A percentile compares a stretch with the other conserved stretches of the same genome.
These are phyloP conservation scores for Lophotriccus pileatus DNA, from an alignment of 2,797 vertebrate species.

Conservation along the genomic window DNA sequence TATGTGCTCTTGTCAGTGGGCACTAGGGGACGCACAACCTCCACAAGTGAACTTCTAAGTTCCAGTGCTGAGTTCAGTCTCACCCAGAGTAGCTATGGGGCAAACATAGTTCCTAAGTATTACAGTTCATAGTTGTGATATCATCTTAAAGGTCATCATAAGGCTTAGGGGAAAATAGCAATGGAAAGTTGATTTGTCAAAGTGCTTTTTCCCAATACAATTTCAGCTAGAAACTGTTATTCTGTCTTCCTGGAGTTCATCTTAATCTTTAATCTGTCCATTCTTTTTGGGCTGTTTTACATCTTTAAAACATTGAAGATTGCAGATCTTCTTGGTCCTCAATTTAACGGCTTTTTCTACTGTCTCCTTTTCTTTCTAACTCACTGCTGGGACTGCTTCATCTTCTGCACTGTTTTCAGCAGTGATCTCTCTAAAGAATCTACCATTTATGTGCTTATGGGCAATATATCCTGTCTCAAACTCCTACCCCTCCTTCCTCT, in stretches of 20 bases:
- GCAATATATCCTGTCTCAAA: background rate
- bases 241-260: background rate
- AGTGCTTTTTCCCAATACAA: background rate
- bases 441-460: background rate
- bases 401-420: background rate
- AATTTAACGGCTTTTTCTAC: background rate
- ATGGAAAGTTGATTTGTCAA: background rate
- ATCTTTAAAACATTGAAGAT: background rate
- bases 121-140: background rate
- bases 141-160: background rate
- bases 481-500: background rate
- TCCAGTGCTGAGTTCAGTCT: background rate
- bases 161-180: background rate
- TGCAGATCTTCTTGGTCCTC: background rate
- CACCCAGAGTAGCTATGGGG: background rate
- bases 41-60: background rate
- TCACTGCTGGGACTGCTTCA: background rate
- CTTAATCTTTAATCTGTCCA: background rate
- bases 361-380: background rate
- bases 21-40: background rate
- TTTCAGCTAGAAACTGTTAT: background rate
- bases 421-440: background rate
- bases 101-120: background rate
- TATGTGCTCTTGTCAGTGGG: slow-evolving; percentile 69
- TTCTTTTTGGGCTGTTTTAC: background rate